Conservation (phyloP, 2,113 vertebrate genomes). For the Boulengeromyrus knoepffleri region DNA sequence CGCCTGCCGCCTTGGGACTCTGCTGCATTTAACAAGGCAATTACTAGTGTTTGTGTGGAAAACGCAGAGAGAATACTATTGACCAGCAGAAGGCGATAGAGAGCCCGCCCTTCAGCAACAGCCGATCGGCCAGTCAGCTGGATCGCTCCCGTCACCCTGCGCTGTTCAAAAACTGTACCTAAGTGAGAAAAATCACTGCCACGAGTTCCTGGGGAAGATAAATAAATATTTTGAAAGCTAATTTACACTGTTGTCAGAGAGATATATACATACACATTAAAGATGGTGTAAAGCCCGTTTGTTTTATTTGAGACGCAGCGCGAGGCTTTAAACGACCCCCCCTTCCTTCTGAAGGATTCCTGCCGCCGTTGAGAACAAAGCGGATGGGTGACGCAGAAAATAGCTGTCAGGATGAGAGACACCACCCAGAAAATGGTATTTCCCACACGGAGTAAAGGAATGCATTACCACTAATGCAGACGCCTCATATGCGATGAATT, state of each 20-base stretch:
- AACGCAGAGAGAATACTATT: background rate
- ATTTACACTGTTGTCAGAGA: background rate
- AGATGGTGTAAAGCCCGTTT: background rate
- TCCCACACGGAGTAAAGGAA: background rate
- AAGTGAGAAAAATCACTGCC: background rate
- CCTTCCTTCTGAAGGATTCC: background rate
- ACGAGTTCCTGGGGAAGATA: background rate
- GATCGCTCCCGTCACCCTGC: background rate
- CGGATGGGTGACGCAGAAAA: background rate
- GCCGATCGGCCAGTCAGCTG: background rate
- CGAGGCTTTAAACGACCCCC: background rate
- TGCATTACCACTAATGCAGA: background rate
- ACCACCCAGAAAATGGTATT: background rate
- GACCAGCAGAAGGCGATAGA: background rate
- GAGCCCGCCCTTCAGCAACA: background rate
- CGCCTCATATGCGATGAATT: background rate
- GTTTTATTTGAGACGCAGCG: background rate
- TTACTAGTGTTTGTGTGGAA: background rate
- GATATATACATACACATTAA: background rate
- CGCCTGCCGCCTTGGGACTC: background rate
- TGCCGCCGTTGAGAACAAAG: background rate
- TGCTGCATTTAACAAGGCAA: background rate
- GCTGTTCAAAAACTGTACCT: background rate
- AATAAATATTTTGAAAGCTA: background rate
- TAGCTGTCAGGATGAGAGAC: background rate